Percentiles rank a stretch among this genome's conserved stretches.
Evolutionary conservation across 2,797 vertebrate genomes (phyloP).

Genomic region (Gorsachius magnificus): DNA sequence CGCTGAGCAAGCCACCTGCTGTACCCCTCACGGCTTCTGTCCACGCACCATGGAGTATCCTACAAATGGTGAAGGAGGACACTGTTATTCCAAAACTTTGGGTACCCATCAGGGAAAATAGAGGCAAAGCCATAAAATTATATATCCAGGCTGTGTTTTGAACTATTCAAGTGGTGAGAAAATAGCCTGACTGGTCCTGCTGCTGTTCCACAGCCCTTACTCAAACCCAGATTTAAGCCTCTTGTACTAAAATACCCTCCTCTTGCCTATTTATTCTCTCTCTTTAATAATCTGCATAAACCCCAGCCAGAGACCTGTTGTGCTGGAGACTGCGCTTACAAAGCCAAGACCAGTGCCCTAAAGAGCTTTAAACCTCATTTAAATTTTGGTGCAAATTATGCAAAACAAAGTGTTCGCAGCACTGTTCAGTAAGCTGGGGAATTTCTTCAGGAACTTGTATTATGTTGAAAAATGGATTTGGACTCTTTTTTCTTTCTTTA

Average conservation of each 20-base stretch:
- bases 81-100: background rate
- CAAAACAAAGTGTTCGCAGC: background rate
- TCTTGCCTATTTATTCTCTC: background rate
- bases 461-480: background rate
- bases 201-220: background rate
- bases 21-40: background rate
- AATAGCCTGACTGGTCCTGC: background rate
- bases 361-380: constrained; percentile 2
- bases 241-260: background rate
- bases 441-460: background rate
- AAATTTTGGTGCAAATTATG: constrained; percentile 1
- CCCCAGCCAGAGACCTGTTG: background rate
- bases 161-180: background rate
- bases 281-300: constrained; percentile 31
- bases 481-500: background rate
- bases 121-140: background rate
- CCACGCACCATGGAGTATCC: background rate
- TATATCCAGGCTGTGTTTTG: background rate
- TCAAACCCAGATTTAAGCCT: background rate
- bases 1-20: background rate
- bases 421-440: background rate
- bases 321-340: background rate
- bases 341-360: background rate
- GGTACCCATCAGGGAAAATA: background rate
- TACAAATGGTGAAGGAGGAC: background rate